Evolutionary conservation across 2,888 invertebrate species (phyloP), one percentile per base, ranked within the genome.

Genomic region (Actias luna): DNA sequence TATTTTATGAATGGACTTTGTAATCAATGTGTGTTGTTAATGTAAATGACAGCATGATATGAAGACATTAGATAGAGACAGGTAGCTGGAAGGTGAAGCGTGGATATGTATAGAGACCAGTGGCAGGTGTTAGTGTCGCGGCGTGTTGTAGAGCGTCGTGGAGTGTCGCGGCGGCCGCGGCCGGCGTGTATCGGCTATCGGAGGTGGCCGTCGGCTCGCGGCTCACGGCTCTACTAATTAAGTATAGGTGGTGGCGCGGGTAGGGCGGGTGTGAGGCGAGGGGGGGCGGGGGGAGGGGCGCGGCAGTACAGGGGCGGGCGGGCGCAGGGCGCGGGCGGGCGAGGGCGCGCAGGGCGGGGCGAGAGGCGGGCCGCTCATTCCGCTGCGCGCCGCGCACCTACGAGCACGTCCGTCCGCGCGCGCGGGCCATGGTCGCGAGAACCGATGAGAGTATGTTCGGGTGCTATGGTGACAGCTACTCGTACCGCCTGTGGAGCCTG

Each of bases 351-450:
- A 75, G 74, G 78, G 78, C 76, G 81, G 78, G 73, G 78, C 78
- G 78, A 72, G 81, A 80, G 84, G 85, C 83, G 85, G 84, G 80
- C 80, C 83, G 68, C 78, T 69, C 92, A 90, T 85, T 89, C 89
- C 88, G 88, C 92, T 88, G 89, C 92, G 93, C 90, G 88, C 87
- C 90, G 88, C 88, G 87, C 83, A 79, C 77, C 83, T 69, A 74
- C 76, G 71, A 80, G 81, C 87, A 88, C 90, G 89, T 84, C 72
- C 4, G 82, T 79, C 85, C 85, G 86, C 87, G 88, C 90, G 92
- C 89, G 93, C 94, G 95, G 95, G 95, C 94, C 94, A 95, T 95
- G 95, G 96, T 96, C 95, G 96, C 96, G 94, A 95, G 95, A 94
- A 95, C 95, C 93, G 94, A 94, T 94, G 95, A 93, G 93, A 95